These are phyloP conservation scores for Oikopleura albicans DNA, from an alignment of 23 tunicate species.

Conservation along the genomic window DNA sequence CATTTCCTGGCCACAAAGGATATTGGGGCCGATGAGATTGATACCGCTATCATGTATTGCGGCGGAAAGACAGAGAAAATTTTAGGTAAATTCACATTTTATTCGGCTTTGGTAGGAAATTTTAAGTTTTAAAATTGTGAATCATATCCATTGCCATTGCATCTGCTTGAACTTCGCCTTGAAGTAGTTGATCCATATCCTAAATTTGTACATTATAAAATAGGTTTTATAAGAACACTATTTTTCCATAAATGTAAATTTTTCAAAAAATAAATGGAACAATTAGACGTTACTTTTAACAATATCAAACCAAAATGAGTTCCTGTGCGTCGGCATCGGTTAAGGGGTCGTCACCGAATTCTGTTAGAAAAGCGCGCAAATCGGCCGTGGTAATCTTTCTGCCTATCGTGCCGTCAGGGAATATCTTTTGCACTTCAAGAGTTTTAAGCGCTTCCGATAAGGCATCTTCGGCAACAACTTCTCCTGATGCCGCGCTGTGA, in stretches of 20 bases:
- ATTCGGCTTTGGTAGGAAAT: not conserved
- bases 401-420: not conserved
- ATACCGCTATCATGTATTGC: conserved; percentile 71
- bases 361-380: not conserved
- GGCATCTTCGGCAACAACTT: not conserved
- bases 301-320: no score
- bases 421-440: not conserved
- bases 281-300: no score
- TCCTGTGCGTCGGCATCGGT: not conserved
- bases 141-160: not conserved
- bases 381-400: not conserved
- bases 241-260: no score
- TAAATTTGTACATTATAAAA: not conserved
- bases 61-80: conserved; percentile 50
- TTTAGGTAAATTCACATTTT: conserved; percentile 31
- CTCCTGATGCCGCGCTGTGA: not conserved
- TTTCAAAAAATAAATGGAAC: no score
- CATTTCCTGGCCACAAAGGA: not conserved
- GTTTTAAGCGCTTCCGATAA: not conserved
- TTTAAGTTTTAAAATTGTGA: not conserved
- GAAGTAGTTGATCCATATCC: not conserved
- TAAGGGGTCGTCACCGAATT: not conserved
- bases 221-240: not conserved
- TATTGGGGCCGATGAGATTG: conserved; percentile 23
- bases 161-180: not conserved